Base-by-base conservation (phyloP, 2,797 vertebrate genomes). In the Dendrocincla fuliginosa region DNA sequence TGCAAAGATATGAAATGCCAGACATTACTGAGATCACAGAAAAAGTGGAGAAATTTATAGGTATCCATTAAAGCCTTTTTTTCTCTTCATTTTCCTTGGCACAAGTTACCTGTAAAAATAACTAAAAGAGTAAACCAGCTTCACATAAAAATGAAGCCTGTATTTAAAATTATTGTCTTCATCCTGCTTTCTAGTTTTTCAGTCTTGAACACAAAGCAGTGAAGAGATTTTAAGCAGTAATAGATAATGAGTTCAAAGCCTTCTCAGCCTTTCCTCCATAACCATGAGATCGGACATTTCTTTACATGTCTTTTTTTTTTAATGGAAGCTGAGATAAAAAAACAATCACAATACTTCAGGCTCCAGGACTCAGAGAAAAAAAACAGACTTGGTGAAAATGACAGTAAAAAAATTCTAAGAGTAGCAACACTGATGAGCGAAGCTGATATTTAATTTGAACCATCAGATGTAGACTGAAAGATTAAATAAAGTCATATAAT, bases 11-110 rank as follows among this genome's bases (percentile, higher is more conserved):
- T 20, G 76, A 87, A 93, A 67, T 95, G 79, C 33, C 85, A 70
- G 75, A 91, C 95, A 97, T 96, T 93, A 93, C 84, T 70, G 91
- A 97, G 89, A 95, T 94, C 71, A 60, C 64, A 94, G 84, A 60
- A 96, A 41, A 96, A 94, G 44, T 67, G 68, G 50, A 86, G 64
- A 94, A 95, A 95, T 90, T 91, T 90, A 95, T 95, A 44, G 94
- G 79, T 74, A 65, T 79, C 83, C 56, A 70, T 94, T 84, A 94
- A 93, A 94, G 39, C 20, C 44, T 60, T 93, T 95, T 96, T 84
- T 70, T 28, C 44, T 86, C 61, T 92, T 94, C 24, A 3, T 74
- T 95, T 93, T 89, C 70, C 68, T 94, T 96, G 95, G 76, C 95
- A 91, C n/a, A 71, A 88, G 77, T 87, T 84, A 94, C 79, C 56